These are phyloP conservation scores for Penaeus chinensis DNA, from an alignment of 1,140 invertebrate species.

Conservation along the genomic window DNA sequence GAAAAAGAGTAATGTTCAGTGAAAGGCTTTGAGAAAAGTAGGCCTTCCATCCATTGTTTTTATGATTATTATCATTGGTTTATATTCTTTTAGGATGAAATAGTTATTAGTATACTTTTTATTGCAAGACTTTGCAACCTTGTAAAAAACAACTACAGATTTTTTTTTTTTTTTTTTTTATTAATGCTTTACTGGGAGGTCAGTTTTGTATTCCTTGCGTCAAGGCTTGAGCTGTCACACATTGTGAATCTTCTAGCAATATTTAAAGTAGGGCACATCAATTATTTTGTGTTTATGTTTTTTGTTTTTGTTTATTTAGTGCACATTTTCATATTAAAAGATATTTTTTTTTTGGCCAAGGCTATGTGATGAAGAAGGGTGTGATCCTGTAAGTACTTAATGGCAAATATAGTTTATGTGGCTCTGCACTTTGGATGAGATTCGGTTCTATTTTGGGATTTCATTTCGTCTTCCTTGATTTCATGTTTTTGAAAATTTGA, in stretches of 20 bases:
- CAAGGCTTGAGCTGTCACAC: slow-evolving; percentile 36
- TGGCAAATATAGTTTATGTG: background rate
- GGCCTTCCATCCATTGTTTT: too few relatives aligned
- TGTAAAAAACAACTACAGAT: too few relatives aligned
- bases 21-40: too few relatives aligned
- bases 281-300: slow-evolving; percentile 32
- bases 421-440: background rate
- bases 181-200: slow-evolving; percentile 17
- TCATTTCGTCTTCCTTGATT: background rate
- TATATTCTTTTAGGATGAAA: too few relatives aligned
- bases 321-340: slow-evolving; percentile 5
- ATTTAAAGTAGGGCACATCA: slow-evolving; percentile 28
- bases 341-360: background rate
- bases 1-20: too few relatives aligned
- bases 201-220: slow-evolving; percentile 36
- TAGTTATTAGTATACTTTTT: too few relatives aligned
- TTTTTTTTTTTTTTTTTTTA: background rate
- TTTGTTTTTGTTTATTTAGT: background rate
- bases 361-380: background rate
- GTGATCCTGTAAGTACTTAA: slow-evolving; percentile 10
- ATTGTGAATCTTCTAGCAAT: slow-evolving; percentile 33
- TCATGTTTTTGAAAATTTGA: too few relatives aligned
- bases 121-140: too few relatives aligned
- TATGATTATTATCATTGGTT: too few relatives aligned
- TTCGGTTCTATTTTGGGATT: background rate